Evolutionary conservation across 2,888 invertebrate genomes (phyloP), one percentile per base, ranked within the genome.

Genomic region (Thumatha senex): DNA sequence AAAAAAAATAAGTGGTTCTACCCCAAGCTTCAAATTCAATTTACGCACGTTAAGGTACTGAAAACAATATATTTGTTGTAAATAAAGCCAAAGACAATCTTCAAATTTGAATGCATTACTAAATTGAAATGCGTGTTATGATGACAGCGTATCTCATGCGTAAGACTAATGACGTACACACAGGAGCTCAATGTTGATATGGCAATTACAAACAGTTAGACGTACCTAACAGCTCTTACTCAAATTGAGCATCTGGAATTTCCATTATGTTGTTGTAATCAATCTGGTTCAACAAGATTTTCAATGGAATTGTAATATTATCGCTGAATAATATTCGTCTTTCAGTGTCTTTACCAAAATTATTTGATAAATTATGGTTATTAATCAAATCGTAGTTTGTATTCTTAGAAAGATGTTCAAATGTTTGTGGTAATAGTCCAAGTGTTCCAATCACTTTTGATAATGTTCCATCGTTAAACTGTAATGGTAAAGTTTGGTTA

Each of bases 141-240:
- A 65, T 74, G 63, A 62, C 64, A 66, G 44, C 53, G 67, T 66
- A 58, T 64, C 58, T 72, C 65, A 68, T 57, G 65, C 71, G 74
- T 76, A 75, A 77, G 77, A 79, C 78, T 76, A 74, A 76, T 71
- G 63, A 67, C 47, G 59, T 51, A 60, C 64, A 69, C 47, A 58
- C 63, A 60, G 58, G 1, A 31, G 59, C 60, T 60, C 74, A 72
- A 63, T 72, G 73, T 76, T 78, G 71, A 63, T 67, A 65, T 60
- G 62, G 63, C 70, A 78, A 80, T 78, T 75, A 76, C 63, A 61
- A 76, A 74, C 67, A 63, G 68, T 61, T 63, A 67, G 55, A 50
- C 57, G 58, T 61, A 50, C 57, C 58, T 61, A 69, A 64, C 56
- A 58, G 46, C 63, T 56, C 70, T 69, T 67, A 69, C 59, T 51